A percentile compares a stretch with the other conserved stretches of the same genome.
Conservation (phyloP, 2,888 invertebrate genomes). For the Panzeria rudis region DNA sequence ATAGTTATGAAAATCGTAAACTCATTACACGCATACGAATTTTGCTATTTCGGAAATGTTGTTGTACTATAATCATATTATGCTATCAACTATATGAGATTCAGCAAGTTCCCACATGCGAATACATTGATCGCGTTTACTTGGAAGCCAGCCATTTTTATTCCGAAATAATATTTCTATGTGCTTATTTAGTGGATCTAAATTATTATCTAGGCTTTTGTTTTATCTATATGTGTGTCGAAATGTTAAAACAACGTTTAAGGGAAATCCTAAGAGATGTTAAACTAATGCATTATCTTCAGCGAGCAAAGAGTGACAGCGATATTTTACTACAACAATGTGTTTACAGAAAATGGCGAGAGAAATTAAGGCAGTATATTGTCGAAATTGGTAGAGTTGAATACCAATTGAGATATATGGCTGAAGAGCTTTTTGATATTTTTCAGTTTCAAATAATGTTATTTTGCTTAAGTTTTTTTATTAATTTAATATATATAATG, state of each 20-base stretch:
- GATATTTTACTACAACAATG: background rate
- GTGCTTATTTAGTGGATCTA: background rate
- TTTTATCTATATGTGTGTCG: conserved; percentile 37
- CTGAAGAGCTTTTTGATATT: conserved; percentile 50
- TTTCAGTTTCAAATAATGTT: conserved; percentile 72
- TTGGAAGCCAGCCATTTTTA: conserved; percentile 14
- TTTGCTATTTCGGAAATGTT: conserved; percentile 1
- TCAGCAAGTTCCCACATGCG: background rate
- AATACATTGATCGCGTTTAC: background rate
- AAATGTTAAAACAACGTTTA: conserved; percentile 28
- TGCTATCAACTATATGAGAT: conserved; percentile 12
- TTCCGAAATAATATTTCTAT: background rate
- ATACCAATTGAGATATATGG: conserved; percentile 53
- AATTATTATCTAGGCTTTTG: conserved; percentile 1
- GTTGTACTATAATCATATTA: conserved; percentile 12
- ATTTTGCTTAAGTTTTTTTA: conserved; percentile 71
- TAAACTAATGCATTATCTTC: conserved; percentile 31
- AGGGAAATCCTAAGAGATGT: conserved; percentile 41
- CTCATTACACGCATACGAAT: background rate
- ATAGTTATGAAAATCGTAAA: background rate
- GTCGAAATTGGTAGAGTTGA: conserved; percentile 59
- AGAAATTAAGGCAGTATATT: conserved; percentile 70
- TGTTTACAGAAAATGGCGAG: conserved; percentile 61
- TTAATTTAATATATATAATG: conserved; percentile 69
- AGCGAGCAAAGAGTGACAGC: background rate